Conservation (phyloP, 2,888 invertebrate genomes). For the Xestia xanthographa region DNA sequence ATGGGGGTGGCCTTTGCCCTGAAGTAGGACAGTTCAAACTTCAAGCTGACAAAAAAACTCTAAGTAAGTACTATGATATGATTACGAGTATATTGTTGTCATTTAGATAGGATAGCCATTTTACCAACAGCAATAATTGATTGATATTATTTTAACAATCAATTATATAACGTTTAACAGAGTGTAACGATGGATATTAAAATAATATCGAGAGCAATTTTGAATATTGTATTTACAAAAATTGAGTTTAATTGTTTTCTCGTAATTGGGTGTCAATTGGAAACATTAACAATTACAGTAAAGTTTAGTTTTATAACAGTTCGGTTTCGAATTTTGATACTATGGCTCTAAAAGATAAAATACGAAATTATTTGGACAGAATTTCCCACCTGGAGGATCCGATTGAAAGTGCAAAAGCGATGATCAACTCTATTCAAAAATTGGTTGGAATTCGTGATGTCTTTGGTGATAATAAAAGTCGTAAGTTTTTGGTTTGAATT, state of each 20-base stretch:
- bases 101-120: neutral
- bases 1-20: neutral
- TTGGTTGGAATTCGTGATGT: conserved; percentile 77
- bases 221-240: conserved; percentile 22
- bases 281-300: neutral
- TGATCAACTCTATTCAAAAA: conserved; percentile 74
- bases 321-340: neutral
- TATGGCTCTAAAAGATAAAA: conserved; percentile 52
- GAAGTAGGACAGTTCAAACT: neutral
- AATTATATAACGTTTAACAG: neutral
- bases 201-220: conserved; percentile 32
- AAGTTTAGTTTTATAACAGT: conserved; percentile 22
- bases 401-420: conserved; percentile 71
- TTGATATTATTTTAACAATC: conserved; percentile 19
- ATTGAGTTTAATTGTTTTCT: conserved; percentile 20
- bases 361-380: conserved; percentile 42
- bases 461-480: conserved; percentile 73
- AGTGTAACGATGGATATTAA: conserved; percentile 10
- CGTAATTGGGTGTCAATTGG: conserved; percentile 43
- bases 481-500: conserved; percentile 61
- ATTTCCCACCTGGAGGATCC: conserved; percentile 68
- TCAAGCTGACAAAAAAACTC: neutral
- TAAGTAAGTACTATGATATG: neutral
- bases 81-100: conserved; percentile 1
- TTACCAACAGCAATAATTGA: neutral